phyloP scores from a whole-genome alignment of 2,888 invertebrate species.

The Serrognathus titanus region DNA sequence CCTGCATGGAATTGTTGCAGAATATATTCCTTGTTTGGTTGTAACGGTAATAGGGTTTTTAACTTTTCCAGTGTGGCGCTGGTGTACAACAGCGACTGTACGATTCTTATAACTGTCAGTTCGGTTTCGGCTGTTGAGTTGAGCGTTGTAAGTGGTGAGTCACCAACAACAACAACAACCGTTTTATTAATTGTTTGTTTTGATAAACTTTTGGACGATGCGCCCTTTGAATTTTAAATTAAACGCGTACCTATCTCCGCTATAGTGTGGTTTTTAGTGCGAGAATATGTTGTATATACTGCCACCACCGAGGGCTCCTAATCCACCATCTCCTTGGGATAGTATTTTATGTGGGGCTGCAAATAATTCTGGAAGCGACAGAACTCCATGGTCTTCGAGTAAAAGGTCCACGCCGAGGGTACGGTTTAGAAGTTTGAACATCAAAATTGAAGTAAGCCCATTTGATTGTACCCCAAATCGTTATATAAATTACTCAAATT shows the following conservation, averaged over 20 bases:
- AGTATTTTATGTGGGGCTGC: conserved; percentile 45
- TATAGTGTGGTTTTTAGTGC: conserved; percentile 4
- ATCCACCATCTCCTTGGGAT: conserved; percentile 52
- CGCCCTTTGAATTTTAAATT: not conserved
- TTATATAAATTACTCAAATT: too few species aligned
- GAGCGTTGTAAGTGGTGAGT: conserved; percentile 13
- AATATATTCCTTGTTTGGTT: conserved; percentile 27
- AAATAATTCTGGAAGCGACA: conserved; percentile 22
- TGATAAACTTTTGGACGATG: not conserved
- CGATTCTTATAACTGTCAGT: conserved; percentile 17
- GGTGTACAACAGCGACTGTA: conserved; percentile 15
- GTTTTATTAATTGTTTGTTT: not conserved
- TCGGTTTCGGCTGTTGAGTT: conserved; percentile 17
- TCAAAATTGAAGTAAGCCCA: conserved; percentile 24
- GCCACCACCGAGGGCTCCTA: conserved; percentile 51
- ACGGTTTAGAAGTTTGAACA: conserved; percentile 24
- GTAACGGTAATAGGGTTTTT: conserved; percentile 34
- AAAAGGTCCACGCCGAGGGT: conserved; percentile 26
- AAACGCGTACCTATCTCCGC: not conserved
- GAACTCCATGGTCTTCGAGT: conserved; percentile 20
- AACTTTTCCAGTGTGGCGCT: conserved; percentile 27
- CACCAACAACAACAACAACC: not conserved
- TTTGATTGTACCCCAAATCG: too few species aligned
- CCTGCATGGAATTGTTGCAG: conserved; percentile 2
- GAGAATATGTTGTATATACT: conserved; percentile 50